Percentiles rank a stretch among this genome's conserved stretches.
These are phyloP conservation scores for Apteryx owenii DNA, from an alignment of 2,113 vertebrate genomes.

Conservation along the genomic window DNA sequence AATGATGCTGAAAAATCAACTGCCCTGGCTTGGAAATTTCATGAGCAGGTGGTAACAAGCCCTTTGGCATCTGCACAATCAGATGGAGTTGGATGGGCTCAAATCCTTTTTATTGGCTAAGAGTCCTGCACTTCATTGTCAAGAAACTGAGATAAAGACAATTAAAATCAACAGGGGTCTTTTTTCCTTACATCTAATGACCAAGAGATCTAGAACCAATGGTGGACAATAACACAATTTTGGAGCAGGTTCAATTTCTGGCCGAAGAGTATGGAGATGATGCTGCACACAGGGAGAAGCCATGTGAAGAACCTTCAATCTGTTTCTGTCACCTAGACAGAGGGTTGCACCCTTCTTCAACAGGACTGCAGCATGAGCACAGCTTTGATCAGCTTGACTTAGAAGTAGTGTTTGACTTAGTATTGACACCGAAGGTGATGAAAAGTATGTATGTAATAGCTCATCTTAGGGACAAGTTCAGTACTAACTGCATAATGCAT, in stretches of 20 bases:
- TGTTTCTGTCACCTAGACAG: neutral
- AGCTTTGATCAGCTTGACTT: neutral
- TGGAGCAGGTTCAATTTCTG: neutral
- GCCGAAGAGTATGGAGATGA: neutral
- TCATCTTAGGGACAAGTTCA: neutral
- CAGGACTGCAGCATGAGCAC: neutral
- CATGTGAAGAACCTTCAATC: neutral
- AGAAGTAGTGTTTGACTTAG: neutral
- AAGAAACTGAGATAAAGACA: neutral
- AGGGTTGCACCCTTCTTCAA: neutral
- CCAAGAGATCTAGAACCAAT: neutral
- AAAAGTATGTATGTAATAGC: neutral
- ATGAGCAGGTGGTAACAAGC: too few relatives aligned
- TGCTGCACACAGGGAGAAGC: neutral
- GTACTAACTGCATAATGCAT: neutral
- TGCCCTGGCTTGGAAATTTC: neutral
- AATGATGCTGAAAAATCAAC: neutral
- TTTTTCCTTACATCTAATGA: neutral
- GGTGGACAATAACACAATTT: neutral
- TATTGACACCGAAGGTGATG: neutral
- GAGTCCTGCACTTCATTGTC: neutral
- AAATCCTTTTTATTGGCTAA: neutral
- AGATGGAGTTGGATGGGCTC: neutral
- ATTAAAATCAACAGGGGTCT: neutral
- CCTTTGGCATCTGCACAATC: neutral